Evolutionary conservation across 2,797 vertebrate genomes (phyloP).

Genomic region (Peromyscus melanophrys): DNA sequence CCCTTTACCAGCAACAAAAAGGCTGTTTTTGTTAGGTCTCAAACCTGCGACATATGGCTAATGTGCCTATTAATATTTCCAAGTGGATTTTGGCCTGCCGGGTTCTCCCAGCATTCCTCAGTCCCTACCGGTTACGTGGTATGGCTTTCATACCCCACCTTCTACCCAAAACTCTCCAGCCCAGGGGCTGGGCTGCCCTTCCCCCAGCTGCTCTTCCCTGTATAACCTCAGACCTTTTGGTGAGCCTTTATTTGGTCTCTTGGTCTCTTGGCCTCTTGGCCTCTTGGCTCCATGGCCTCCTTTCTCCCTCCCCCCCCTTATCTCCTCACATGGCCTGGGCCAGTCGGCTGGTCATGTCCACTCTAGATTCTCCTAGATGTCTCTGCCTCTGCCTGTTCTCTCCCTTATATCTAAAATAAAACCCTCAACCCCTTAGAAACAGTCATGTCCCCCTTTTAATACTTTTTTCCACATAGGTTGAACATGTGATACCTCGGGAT

Average conservation of each 20-base stretch:
- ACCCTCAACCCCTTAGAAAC: not conserved
- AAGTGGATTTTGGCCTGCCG: too few relatives aligned
- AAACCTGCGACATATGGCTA: too few relatives aligned
- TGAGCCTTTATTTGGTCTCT: not conserved
- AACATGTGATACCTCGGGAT: not conserved
- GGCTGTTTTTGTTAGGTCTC: not conserved
- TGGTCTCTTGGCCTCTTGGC: not conserved
- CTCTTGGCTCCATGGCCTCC: not conserved
- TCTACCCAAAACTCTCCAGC: not conserved
- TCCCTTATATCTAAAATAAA: not conserved
- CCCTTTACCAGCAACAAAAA: not conserved
- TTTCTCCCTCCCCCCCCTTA: not conserved
- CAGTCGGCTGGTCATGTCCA: not conserved
- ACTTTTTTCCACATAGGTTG: not conserved
- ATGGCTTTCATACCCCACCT: too few relatives aligned
- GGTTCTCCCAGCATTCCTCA: not conserved
- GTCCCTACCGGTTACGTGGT: not conserved
- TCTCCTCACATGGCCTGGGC: too few relatives aligned
- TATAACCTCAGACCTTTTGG: not conserved
- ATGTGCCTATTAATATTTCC: too few relatives aligned
- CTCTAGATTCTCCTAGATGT: not conserved
- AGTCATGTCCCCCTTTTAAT: not conserved
- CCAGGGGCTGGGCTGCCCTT: not conserved
- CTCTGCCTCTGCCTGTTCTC: not conserved
- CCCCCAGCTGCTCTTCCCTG: not conserved